These are phyloP conservation scores for Lepilemur ruficaudatus DNA, from an alignment of 2,797 vertebrate species.

Conservation along the genomic window DNA sequence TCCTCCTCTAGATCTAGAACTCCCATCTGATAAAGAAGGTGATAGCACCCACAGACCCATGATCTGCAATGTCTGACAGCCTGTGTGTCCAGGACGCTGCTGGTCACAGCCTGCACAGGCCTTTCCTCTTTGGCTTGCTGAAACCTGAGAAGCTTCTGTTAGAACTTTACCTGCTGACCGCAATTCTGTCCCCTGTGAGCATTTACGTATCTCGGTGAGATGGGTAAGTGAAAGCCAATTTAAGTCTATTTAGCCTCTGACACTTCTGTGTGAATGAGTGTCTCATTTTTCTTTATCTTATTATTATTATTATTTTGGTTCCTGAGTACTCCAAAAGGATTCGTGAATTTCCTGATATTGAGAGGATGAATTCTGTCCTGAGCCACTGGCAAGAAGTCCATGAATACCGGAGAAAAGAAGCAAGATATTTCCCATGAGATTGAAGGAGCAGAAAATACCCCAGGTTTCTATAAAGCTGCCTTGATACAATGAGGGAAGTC, in stretches of 20 bases:
- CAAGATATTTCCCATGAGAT: not conserved
- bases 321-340: not conserved
- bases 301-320: not conserved
- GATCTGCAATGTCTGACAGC: not conserved
- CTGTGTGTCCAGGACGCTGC: not conserved
- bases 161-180: not conserved
- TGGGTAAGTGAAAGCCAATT: not conserved
- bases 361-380: not conserved
- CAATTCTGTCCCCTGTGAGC: not conserved
- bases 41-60: not conserved
- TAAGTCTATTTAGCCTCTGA: not conserved
- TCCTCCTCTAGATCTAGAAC: not conserved
- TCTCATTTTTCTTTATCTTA: not conserved
- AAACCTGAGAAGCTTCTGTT: not conserved
- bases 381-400: not conserved
- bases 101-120: too few species aligned
- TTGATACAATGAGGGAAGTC: not conserved
- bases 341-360: not conserved
- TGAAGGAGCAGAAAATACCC: not conserved
- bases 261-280: not conserved
- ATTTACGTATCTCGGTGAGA: not conserved
- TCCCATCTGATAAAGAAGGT: not conserved
- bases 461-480: too few species aligned
- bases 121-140: not conserved
- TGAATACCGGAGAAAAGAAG: not conserved